Evolutionary conservation across 2,797 vertebrate genomes (phyloP), one percentile per base, ranked within the genome.

Genomic region (Sebastes aleutianus): DNA sequence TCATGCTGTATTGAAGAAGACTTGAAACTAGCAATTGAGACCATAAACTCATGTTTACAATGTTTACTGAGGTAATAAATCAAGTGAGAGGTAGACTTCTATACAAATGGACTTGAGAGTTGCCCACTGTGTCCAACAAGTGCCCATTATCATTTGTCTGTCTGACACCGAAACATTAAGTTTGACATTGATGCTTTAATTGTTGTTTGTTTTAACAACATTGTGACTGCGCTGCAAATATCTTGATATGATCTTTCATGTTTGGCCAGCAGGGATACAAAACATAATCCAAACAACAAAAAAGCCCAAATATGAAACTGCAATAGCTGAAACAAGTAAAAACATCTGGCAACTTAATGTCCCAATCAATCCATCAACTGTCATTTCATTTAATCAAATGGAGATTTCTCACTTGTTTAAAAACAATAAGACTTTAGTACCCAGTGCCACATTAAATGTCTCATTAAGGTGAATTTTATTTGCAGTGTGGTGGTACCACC

Each of bases 401-500:
- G 26, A 20, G 8, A 54, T 20, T 57, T 78, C 50, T 53, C 24
- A 13, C 32, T 73, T 20, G 5, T 31, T 66, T 62, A 0, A 1
- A 34, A 13, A 58, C 68, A 78, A 22, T 18, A 27, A 57, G 5
- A 62, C 26, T 56, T 39, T 1, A 6, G 36, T 10, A 57, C 3
- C 58, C 56, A 39, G 50, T 8, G 8, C 29, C 27, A 32, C 2
- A 71, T 62, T 61, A 61, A 79, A 36, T 8, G 43, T 65, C 68
- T 84, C 29, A 20, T 82, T 80, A 83, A 65, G 26, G 56, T 53
- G 54, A 31, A 8, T 75, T 89, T 87, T 81, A 83, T 87, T 82
- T 78, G 70, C 78, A 8, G 58, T 6, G 27, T 36, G 64, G 50
- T 10, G 70, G 50, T 10, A 66, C 70, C 68, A 59, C 36, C 65